These are phyloP conservation scores for Mythimna pallens DNA, from an alignment of 2,888 invertebrate species.

Conservation along the genomic window DNA sequence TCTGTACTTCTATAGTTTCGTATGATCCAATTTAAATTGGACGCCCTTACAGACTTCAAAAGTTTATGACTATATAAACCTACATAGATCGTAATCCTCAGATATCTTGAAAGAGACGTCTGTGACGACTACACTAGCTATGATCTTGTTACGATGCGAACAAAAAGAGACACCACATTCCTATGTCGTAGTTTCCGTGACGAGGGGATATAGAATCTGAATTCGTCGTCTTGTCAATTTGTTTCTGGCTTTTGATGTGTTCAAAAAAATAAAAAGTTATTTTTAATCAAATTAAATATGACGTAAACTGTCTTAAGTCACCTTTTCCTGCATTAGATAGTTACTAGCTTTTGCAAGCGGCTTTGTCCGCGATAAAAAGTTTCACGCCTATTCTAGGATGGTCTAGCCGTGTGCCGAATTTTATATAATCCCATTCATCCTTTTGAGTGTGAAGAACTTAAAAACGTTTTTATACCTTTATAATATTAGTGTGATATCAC, in stretches of 20 bases:
- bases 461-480: too few relatives aligned
- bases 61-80: slow-evolving; percentile 12
- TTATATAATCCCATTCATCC: too few relatives aligned
- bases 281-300: too few relatives aligned
- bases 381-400: too few relatives aligned
- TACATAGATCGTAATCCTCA: background rate
- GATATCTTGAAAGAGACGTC: slow-evolving; percentile 1
- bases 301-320: too few relatives aligned
- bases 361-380: too few relatives aligned
- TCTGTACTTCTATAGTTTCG: background rate
- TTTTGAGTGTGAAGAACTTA: too few relatives aligned
- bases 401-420: too few relatives aligned
- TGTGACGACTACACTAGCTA: background rate
- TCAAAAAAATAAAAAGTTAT: too few relatives aligned
- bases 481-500: too few relatives aligned
- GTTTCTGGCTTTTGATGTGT: background rate
- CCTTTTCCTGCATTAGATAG: too few relatives aligned
- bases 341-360: too few relatives aligned
- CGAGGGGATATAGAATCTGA: background rate
- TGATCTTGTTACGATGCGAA: background rate
- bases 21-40: slow-evolving; percentile 14
- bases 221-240: background rate
- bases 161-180: slow-evolving; percentile 1
- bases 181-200: background rate
- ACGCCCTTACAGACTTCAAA: background rate